A percentile compares a stretch with the other conserved stretches of the same genome.
These are phyloP conservation scores for Helostoma temminkii DNA, from an alignment of 2,797 vertebrate genomes.

Conservation along the genomic window DNA sequence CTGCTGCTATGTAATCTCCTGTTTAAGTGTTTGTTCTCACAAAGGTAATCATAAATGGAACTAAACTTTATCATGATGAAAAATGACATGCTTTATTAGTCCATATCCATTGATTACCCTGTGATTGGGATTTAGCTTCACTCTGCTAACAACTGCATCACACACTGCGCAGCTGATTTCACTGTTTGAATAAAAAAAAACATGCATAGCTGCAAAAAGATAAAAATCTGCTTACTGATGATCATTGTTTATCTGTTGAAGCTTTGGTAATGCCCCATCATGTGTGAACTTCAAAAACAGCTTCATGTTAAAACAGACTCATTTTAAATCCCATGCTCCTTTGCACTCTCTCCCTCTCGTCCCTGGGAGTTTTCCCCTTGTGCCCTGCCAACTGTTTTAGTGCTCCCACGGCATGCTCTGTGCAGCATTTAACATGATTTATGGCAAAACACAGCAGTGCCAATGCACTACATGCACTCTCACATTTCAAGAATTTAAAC, in stretches of 20 bases:
- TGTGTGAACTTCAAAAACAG: neutral
- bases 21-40: too few species aligned
- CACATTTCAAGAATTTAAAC: constrained; percentile 23
- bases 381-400: constrained; percentile 34
- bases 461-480: constrained; percentile 44
- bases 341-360: neutral
- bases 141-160: too few species aligned
- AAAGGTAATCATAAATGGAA: too few species aligned
- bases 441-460: constrained; percentile 27
- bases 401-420: constrained; percentile 38
- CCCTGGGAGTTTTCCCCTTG: constrained; percentile 2
- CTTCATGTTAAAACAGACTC: constrained; percentile 38
- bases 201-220: too few species aligned
- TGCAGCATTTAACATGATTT: constrained; percentile 39
- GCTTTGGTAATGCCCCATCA: constrained; percentile 19
- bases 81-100: too few species aligned
- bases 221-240: too few species aligned
- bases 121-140: too few species aligned
- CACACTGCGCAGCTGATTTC: too few species aligned
- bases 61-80: too few species aligned
- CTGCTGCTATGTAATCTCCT: too few species aligned
- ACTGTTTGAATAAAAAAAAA: too few species aligned
- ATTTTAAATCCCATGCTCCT: constrained; percentile 34
- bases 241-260: neutral
- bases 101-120: too few species aligned